These are phyloP conservation scores for Falco naumanni DNA, from an alignment of 2,797 vertebrate genomes.

Conservation along the genomic window DNA sequence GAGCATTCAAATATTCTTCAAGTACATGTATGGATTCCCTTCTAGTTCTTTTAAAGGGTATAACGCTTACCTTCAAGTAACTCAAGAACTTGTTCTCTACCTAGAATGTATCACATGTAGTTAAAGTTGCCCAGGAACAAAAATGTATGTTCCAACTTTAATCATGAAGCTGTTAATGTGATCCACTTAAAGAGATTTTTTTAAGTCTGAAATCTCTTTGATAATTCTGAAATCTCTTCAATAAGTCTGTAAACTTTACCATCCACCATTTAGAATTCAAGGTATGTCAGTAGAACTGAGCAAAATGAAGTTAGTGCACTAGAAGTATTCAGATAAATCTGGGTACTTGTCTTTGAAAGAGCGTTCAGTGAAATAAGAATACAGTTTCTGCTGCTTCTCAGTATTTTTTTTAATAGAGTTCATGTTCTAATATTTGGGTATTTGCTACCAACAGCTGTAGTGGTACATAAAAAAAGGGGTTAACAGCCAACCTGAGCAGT, in stretches of 20 bases:
- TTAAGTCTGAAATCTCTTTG: no score
- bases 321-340: not conserved
- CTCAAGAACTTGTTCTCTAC: not conserved
- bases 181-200: not conserved
- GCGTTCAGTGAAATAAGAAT: not conserved
- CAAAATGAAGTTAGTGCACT: not conserved
- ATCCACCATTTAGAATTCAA: not conserved
- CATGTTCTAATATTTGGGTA: not conserved
- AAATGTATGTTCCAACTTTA: not conserved
- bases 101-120: not conserved
- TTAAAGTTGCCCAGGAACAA: not conserved
- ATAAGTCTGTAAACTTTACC: not conserved
- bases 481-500: not conserved
- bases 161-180: not conserved
- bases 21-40: not conserved
- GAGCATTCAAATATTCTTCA: not conserved
- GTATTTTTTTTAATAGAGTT: not conserved
- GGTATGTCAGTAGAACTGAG: not conserved
- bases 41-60: not conserved
- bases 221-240: no score
- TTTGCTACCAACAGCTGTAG: not conserved
- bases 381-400: not conserved
- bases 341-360: not conserved
- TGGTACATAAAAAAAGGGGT: no score
- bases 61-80: not conserved